A percentile compares a stretch with the other conserved stretches of the same genome.
Evolutionary conservation across 2,888 invertebrate genomes (phyloP).

Genomic region (Molorchus minor): DNA sequence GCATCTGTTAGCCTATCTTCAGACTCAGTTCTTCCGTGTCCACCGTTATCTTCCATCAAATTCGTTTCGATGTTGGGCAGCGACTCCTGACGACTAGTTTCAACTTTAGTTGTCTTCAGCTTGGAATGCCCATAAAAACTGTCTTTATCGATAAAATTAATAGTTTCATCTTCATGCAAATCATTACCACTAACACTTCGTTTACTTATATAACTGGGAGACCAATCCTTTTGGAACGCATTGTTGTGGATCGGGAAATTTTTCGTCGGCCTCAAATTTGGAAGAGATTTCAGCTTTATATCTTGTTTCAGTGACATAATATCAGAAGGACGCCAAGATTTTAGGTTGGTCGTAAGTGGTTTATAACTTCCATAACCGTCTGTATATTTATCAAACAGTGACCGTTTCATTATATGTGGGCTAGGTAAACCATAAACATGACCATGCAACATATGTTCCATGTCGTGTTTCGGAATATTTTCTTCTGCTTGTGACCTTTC

Average conservation of each 20-base stretch:
- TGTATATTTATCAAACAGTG: constrained; percentile 27
- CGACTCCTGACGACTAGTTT: constrained; percentile 9
- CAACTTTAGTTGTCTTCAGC: constrained; percentile 1
- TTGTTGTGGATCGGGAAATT: constrained; percentile 30
- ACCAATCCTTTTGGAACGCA: constrained; percentile 23
- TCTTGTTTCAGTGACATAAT: constrained; percentile 38
- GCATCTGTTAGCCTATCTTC: not conserved
- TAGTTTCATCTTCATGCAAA: constrained; percentile 33
- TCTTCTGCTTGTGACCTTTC: too few species aligned
- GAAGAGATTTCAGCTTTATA: constrained; percentile 9
- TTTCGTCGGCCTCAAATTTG: constrained; percentile 26
- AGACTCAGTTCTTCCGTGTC: constrained; percentile 5
- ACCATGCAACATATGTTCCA: too few species aligned
- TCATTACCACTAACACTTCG: constrained; percentile 33
- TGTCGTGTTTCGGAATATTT: too few species aligned
- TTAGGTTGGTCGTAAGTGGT: constrained; percentile 39
- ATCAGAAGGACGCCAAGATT: constrained; percentile 46
- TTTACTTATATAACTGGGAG: constrained; percentile 24
- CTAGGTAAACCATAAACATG: too few species aligned
- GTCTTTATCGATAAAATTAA: constrained; percentile 44
- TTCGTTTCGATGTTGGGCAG: not conserved
- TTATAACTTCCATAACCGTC: constrained; percentile 41
- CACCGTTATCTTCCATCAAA: constrained; percentile 4
- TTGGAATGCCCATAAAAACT: constrained; percentile 15
- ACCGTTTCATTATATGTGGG: constrained; percentile 26